phyloP scores from a whole-genome alignment of 2,888 invertebrate species.

The Endomychus coccineus region DNA sequence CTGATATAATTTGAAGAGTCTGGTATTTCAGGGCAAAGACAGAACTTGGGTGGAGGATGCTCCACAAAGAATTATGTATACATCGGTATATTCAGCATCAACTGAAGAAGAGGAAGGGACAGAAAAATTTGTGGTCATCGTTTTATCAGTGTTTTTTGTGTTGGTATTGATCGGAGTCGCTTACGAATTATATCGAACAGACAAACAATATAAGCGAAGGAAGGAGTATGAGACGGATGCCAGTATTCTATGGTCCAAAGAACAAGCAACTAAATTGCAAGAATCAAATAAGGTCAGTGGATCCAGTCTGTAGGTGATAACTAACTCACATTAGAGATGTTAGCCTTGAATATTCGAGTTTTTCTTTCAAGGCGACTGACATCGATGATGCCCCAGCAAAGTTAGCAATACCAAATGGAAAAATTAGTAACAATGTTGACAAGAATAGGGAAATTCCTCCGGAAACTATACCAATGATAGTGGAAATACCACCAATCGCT shows the following conservation, averaged over 20 bases:
- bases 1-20: neutral
- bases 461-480: constrained; percentile 4
- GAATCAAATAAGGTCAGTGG: constrained; percentile 39
- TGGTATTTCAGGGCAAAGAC: constrained; percentile 56
- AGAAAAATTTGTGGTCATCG: constrained; percentile 70
- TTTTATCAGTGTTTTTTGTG: constrained; percentile 67
- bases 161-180: constrained; percentile 58
- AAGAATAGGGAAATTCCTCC: constrained; percentile 1
- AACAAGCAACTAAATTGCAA: constrained; percentile 62
- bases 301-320: neutral
- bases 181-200: constrained; percentile 70
- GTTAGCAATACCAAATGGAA: constrained; percentile 31
- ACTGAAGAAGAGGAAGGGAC: constrained; percentile 74
- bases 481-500: constrained; percentile 19
- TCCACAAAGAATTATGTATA: constrained; percentile 67
- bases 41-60: constrained; percentile 81
- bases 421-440: constrained; percentile 21
- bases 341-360: neutral
- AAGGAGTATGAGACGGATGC: constrained; percentile 71
- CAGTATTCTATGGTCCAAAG: constrained; percentile 64
- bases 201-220: constrained; percentile 63
- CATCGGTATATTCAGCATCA: constrained; percentile 64
- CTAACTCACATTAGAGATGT: too few relatives aligned
- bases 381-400: constrained; percentile 4
- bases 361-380: neutral